Evolutionary conservation across 2,113 vertebrate species (phyloP), one percentile per base, ranked within the genome.

Genomic region (Enhydra lutris): DNA sequence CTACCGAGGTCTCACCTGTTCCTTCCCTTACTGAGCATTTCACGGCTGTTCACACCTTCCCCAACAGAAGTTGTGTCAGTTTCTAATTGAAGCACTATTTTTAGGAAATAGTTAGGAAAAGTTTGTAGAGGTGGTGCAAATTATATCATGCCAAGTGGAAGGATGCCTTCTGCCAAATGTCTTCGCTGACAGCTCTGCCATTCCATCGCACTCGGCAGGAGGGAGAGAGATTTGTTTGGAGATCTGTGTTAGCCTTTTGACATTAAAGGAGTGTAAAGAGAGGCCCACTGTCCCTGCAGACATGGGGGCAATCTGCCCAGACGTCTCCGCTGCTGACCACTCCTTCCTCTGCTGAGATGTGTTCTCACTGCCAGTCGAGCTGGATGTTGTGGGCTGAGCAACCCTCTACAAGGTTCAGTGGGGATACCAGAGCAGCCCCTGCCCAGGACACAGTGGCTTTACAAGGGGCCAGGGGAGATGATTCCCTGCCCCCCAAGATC

Each of bases 1-100:
- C 96, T 98, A 97, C 98, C 81, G 87, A 97, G 97, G 98, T 98
- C 98, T 99, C 95, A 98, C 98, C 98, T 98, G 98, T 87, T 97
- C 98, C 95, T 97, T 98, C 95, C 97, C 90, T 96, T 96, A 97
- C 24, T 65, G 96, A 98, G 81, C 80, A 59, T 97, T 98, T 98
- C 96, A 97, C 59, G 96, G 89, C 52, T 97, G 95, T 95, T 98
- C 97, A 98, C 98, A 98, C 97, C 98, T 98, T 98, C 92, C 98
- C 89, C 97, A 97, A 82, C 92, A 98, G 98, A 96, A 97, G 92
- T 97, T 96, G 96, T 98, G 98, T 97, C 98, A 98, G 45, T 97
- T 97, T 98, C 97, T 96, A 98, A 93, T 69, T 92, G 76, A 98
- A 98, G 96, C 87, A 93, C 94, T 98, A 79, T 97, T 98, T 98